A percentile compares a stretch with the other conserved stretches of the same genome.
phyloP scores from a whole-genome alignment of 1,140 invertebrate species.

The Anoplophora glabripennis region DNA sequence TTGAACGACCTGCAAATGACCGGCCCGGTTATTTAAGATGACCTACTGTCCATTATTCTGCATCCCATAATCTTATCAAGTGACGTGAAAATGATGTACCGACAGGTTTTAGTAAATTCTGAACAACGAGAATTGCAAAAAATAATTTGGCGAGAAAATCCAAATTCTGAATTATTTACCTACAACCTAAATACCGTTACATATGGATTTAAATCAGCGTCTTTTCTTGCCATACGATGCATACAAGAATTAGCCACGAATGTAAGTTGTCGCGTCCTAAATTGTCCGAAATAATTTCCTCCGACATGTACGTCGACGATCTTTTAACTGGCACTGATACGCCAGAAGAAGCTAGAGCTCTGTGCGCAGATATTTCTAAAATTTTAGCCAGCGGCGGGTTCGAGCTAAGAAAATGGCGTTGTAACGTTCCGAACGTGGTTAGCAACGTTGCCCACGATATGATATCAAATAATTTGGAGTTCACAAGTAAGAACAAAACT shows the following conservation, averaged over 20 bases:
- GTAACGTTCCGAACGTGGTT: background rate
- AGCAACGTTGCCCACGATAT: no score
- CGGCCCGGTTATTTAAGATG: background rate
- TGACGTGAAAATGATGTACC: background rate
- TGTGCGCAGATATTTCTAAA: background rate
- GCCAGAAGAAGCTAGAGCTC: background rate
- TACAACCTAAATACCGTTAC: no score
- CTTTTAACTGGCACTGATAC: slow-evolving; percentile 5
- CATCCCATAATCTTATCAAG: background rate
- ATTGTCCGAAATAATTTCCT: background rate
- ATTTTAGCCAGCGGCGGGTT: slow-evolving; percentile 7
- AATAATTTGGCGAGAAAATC: background rate
- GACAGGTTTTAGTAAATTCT: background rate
- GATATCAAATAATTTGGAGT: background rate
- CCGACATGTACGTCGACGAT: slow-evolving; percentile 16
- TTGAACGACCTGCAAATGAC: no score
- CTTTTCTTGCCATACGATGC: slow-evolving; percentile 9
- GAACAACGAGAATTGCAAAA: background rate
- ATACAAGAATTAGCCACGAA: background rate
- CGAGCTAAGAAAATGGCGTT: slow-evolving; percentile 2
- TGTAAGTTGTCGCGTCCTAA: background rate
- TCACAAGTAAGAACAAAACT: background rate
- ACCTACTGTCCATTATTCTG: background rate
- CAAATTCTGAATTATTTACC: background rate
- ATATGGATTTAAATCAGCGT: background rate